Conservation (phyloP, 2,888 invertebrate genomes). For the Ptychoptera albimana region DNA sequence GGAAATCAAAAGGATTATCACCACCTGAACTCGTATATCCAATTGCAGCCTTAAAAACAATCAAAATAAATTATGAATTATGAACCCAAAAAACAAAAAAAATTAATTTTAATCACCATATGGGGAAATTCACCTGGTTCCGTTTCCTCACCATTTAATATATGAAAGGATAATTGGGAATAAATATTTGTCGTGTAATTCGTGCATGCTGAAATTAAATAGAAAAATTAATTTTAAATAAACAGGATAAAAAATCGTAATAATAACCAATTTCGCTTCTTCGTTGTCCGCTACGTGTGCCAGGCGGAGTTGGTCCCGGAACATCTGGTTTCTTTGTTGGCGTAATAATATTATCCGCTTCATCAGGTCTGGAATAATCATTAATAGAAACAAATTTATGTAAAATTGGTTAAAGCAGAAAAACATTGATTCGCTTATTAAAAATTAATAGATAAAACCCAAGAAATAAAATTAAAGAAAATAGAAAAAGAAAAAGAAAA, state of each 20-base stretch:
- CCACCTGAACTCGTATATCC: slow-evolving; percentile 5
- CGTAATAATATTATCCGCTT: too few relatives aligned
- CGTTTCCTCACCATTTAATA: slow-evolving; percentile 19
- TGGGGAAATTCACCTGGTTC: slow-evolving; percentile 21
- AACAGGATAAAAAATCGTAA: not conserved
- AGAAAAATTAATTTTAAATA: not conserved
- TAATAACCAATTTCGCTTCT: not conserved
- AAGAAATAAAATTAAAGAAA: too few relatives aligned
- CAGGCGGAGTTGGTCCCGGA: not conserved
- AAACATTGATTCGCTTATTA: too few relatives aligned
- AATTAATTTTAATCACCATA: slow-evolving; percentile 24
- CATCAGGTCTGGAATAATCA: too few relatives aligned
- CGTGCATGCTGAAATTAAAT: not conserved
- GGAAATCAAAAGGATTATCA: not conserved
- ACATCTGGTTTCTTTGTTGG: too few relatives aligned
- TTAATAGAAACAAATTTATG: too few relatives aligned
- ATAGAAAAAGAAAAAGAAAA: too few relatives aligned
- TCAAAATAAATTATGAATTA: not conserved
- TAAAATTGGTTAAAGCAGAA: too few relatives aligned
- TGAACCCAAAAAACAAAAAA: not conserved
- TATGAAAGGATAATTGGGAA: slow-evolving; percentile 14
- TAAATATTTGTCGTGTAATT: not conserved
- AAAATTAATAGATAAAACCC: too few relatives aligned
- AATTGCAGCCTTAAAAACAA: slow-evolving; percentile 8
- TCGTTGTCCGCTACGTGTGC: not conserved